A percentile compares a stretch with the other conserved stretches of the same genome.
phyloP scores from a whole-genome alignment of 2,797 vertebrate species.

The Mormyrops attenuatus region DNA sequence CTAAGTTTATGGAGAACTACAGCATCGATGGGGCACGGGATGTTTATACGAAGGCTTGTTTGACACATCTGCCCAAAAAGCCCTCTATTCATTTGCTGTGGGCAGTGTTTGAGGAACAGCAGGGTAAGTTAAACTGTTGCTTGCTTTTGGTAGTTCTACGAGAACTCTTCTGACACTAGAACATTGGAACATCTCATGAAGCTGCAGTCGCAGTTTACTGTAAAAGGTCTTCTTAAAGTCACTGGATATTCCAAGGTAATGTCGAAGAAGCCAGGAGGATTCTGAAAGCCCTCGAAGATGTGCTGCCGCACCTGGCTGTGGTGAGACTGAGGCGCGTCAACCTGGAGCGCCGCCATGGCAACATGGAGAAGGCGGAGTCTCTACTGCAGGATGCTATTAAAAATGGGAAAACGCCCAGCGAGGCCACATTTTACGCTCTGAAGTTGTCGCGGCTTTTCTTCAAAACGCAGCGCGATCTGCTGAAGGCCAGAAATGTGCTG shows the following conservation, averaged over 20 bases:
- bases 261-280: constrained; percentile 83
- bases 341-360: constrained; percentile 87
- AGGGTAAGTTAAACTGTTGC: constrained; percentile 67
- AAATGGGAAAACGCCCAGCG: constrained; percentile 66
- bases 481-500: constrained; percentile 86
- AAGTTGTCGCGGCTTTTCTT: constrained; percentile 85
- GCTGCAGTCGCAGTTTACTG: background rate
- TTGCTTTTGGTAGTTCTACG: background rate
- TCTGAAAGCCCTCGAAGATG: constrained; percentile 77
- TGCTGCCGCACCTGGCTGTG: constrained; percentile 82
- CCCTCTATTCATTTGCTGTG: constrained; percentile 89
- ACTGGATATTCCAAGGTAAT: constrained; percentile 60
- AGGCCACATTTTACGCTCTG: constrained; percentile 86
- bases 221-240: background rate
- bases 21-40: constrained; percentile 91
- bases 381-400: constrained; percentile 83
- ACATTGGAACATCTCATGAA: background rate
- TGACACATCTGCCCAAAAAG: constrained; percentile 87
- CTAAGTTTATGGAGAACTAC: constrained; percentile 87
- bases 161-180: background rate
- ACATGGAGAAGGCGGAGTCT: constrained; percentile 82
- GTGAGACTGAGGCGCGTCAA: constrained; percentile 88
- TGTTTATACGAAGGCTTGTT: constrained; percentile 92
- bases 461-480: constrained; percentile 83
- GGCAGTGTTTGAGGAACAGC: constrained; percentile 96